Evolutionary conservation across 64 coral and sea anemone genomes (phyloP).

Genomic region (Montipora foliosa): DNA sequence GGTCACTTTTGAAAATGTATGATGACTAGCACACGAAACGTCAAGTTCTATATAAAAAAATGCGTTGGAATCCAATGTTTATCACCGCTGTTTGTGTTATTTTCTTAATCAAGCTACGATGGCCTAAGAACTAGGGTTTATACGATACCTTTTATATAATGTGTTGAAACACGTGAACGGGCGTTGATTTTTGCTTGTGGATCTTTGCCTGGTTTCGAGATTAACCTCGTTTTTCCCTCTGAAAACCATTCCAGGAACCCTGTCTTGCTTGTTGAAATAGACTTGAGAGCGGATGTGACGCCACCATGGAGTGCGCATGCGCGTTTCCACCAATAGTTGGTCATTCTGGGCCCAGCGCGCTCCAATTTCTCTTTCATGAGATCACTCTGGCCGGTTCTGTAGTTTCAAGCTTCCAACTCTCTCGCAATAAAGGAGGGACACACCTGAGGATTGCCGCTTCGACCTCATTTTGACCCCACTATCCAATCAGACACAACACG

Average conservation of each 20-base stretch:
- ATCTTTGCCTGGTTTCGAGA: neutral
- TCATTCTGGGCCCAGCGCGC: neutral
- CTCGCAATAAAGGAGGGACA: neutral
- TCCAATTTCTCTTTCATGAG: neutral
- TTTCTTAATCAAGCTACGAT: too few relatives aligned
- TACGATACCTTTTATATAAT: conserved; percentile 56
- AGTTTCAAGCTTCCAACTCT: neutral
- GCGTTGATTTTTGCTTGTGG: conserved; percentile 52
- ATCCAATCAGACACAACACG: too few relatives aligned
- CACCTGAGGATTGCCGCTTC: neutral
- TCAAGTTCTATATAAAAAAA: too few relatives aligned
- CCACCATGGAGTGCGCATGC: neutral
- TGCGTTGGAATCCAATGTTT: too few relatives aligned
- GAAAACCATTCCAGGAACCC: conserved; percentile 9
- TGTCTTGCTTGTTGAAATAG: neutral
- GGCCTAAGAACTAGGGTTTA: too few relatives aligned
- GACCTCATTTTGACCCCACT: too few relatives aligned
- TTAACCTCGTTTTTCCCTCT: conserved; percentile 3
- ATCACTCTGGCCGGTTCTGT: neutral
- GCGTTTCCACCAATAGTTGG: conserved; percentile 18
- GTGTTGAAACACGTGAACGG: conserved; percentile 78
- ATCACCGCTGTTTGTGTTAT: too few relatives aligned
- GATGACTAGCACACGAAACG: too few relatives aligned
- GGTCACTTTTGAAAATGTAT: too few relatives aligned
- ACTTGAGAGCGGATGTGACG: neutral